These are phyloP conservation scores for Cantharis rustica DNA, from an alignment of 2,888 invertebrate genomes.

Conservation along the genomic window DNA sequence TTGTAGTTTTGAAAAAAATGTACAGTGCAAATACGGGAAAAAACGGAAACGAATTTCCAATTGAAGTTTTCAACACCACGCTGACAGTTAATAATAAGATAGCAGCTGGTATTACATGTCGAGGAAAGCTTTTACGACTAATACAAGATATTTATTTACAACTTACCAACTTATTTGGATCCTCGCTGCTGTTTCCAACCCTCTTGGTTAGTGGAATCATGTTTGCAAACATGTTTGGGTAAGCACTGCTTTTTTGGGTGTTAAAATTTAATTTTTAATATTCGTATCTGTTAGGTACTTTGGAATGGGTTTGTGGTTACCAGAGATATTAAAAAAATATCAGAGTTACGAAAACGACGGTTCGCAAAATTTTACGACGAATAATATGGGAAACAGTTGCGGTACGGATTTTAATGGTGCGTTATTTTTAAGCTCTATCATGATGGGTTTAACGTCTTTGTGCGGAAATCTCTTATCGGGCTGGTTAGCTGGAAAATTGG, in stretches of 20 bases:
- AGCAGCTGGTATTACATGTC: slow-evolving; percentile 38
- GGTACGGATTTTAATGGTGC: slow-evolving; percentile 61
- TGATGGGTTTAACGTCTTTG: slow-evolving; percentile 69
- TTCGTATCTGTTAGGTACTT: slow-evolving; percentile 61
- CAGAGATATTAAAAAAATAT: slow-evolving; percentile 71
- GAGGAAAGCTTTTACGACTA: slow-evolving; percentile 49
- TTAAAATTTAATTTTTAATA: background rate
- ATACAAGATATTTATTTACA: slow-evolving; percentile 62
- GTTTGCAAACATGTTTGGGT: slow-evolving; percentile 73
- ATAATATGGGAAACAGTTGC: slow-evolving; percentile 59
- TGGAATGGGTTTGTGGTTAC: slow-evolving; percentile 76
- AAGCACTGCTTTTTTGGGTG: slow-evolving; percentile 41
- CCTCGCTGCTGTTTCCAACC: slow-evolving; percentile 62
- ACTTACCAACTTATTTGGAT: slow-evolving; percentile 61
- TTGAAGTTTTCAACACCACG: slow-evolving; percentile 28
- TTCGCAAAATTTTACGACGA: slow-evolving; percentile 58
- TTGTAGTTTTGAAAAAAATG: slow-evolving; percentile 64
- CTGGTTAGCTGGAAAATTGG: slow-evolving; percentile 57
- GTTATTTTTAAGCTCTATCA: slow-evolving; percentile 69
- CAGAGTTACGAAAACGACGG: slow-evolving; percentile 53
- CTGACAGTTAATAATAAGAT: background rate
- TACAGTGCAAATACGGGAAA: slow-evolving; percentile 62
- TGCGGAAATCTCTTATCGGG: slow-evolving; percentile 69
- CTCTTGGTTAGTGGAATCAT: slow-evolving; percentile 64
- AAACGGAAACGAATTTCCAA: slow-evolving; percentile 58